phyloP scores from a whole-genome alignment of 2,888 invertebrate species.

The Apamea epomidion region DNA sequence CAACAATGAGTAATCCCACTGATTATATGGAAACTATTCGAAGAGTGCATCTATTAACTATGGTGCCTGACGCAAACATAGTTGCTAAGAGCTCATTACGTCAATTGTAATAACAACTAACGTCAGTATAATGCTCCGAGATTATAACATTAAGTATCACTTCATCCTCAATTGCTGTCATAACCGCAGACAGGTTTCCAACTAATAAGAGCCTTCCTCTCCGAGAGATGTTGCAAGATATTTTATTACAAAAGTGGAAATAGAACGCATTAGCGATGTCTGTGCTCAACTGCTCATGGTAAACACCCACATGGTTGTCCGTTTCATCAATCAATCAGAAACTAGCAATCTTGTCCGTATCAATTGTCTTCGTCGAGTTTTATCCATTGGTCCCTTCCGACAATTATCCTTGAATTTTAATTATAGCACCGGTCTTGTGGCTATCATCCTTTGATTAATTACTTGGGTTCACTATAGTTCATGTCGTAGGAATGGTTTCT shows the following conservation, averaged over 20 bases:
- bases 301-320: slow-evolving; percentile 74
- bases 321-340: slow-evolving; percentile 78
- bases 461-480: slow-evolving; percentile 31
- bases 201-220: slow-evolving; percentile 48
- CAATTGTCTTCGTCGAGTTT: slow-evolving; percentile 63
- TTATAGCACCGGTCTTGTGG: slow-evolving; percentile 35
- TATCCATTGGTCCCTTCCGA: slow-evolving; percentile 54
- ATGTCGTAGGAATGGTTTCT: slow-evolving; percentile 9
- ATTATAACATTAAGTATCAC: slow-evolving; percentile 54
- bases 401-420: slow-evolving; percentile 63
- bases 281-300: slow-evolving; percentile 63
- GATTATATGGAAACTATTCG: slow-evolving; percentile 55
- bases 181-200: slow-evolving; percentile 38
- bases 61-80: slow-evolving; percentile 43
- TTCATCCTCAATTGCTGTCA: slow-evolving; percentile 45
- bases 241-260: slow-evolving; percentile 67
- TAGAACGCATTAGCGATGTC: slow-evolving; percentile 73
- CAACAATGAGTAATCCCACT: slow-evolving; percentile 61
- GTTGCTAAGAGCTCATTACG: slow-evolving; percentile 49
- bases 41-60: slow-evolving; percentile 50
- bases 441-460: slow-evolving; percentile 49
- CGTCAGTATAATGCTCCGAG: slow-evolving; percentile 32
- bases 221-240: slow-evolving; percentile 55
- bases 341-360: slow-evolving; percentile 71
- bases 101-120: slow-evolving; percentile 57